Conservation (phyloP, 2,797 vertebrate species). For the Rousettus madagascariensis region DNA sequence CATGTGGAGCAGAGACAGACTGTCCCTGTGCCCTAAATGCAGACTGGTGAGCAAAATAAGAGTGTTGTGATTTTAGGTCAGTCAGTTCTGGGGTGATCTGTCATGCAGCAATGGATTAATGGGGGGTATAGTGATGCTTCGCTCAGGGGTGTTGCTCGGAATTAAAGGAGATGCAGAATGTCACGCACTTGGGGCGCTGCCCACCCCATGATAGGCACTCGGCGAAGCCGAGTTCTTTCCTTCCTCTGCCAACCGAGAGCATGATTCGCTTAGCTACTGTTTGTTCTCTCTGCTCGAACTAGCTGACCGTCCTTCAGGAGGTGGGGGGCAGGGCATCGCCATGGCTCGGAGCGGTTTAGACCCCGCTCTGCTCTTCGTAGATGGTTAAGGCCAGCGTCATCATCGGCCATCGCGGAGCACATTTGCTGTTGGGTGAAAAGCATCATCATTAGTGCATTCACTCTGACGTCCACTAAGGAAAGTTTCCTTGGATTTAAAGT, state of each 20-base stretch:
- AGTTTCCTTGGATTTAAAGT: background rate
- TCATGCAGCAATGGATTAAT: no score
- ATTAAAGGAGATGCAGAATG: fast-evolving
- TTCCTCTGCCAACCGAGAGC: background rate
- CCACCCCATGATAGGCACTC: background rate
- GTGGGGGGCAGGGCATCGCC: background rate
- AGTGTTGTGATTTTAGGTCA: background rate
- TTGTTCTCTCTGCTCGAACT: background rate
- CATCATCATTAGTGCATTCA: background rate
- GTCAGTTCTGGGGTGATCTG: background rate
- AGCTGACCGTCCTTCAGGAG: background rate
- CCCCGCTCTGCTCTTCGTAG: background rate
- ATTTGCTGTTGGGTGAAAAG: background rate
- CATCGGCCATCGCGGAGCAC: fast-evolving
- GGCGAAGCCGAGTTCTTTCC: background rate
- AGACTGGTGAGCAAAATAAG: background rate
- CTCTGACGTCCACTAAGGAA: background rate
- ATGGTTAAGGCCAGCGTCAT: background rate
- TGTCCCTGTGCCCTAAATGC: background rate
- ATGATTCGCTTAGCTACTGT: background rate
- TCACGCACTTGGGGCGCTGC: fast-evolving
- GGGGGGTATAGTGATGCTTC: background rate
- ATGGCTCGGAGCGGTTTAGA: background rate
- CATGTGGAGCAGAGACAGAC: background rate
- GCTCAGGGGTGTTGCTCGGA: background rate